Conservation (phyloP, 2,797 vertebrate genomes). For the Lates japonicus region DNA sequence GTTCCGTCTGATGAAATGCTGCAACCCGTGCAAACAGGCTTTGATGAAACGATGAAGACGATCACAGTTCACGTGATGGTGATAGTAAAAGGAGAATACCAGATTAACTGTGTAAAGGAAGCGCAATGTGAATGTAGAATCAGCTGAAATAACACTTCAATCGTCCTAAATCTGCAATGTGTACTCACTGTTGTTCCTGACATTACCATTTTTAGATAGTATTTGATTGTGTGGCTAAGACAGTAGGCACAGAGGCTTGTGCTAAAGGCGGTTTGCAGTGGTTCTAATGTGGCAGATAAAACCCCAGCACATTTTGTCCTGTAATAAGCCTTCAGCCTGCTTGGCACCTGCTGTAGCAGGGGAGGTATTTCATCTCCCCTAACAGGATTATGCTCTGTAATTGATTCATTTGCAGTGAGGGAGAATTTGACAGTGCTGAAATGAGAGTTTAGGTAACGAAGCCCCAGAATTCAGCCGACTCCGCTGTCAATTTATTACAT, state of each 20-base stretch:
- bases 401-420: constrained; percentile 94
- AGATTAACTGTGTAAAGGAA: too few relatives aligned
- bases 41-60: too few relatives aligned
- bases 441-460: constrained; percentile 94
- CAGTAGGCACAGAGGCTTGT: constrained; percentile 15
- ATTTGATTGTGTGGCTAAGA: constrained; percentile 33
- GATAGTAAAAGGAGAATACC: too few relatives aligned
- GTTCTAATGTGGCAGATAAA: constrained; percentile 90
- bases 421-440: constrained; percentile 93
- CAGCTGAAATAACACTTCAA: background rate
- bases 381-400: constrained; percentile 98
- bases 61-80: too few relatives aligned
- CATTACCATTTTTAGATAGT: constrained; percentile 4
- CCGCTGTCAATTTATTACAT: constrained; percentile 97
- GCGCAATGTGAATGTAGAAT: background rate
- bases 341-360: constrained; percentile 92
- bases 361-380: constrained; percentile 95
- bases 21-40: too few relatives aligned
- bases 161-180: background rate
- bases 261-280: constrained; percentile 48
- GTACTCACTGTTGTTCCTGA: constrained; percentile 15
- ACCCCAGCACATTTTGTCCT: constrained; percentile 89
- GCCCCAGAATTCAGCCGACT: constrained; percentile 94
- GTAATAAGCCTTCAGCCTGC: constrained; percentile 92
- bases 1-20: too few relatives aligned